Conservation (phyloP, 2,888 invertebrate genomes). For the Quadroppia sp. region DNA sequence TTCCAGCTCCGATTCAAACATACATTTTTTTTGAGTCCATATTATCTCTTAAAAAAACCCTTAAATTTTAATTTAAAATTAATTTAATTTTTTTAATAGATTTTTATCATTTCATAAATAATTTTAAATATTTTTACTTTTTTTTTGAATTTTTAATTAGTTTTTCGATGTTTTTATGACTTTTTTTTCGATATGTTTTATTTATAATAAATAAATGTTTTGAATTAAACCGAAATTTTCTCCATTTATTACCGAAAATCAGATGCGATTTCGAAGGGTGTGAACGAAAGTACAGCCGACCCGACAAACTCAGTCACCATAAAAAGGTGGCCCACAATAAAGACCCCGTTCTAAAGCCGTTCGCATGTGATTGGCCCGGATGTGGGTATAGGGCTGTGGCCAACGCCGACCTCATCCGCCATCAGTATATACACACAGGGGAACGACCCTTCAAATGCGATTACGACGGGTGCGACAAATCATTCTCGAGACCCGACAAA, state of each 20-base stretch:
- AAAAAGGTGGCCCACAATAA: slow-evolving; percentile 21
- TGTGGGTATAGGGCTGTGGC: slow-evolving; percentile 11
- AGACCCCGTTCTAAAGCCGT: not conserved
- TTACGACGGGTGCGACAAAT: not conserved
- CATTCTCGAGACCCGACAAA: slow-evolving; percentile 22
- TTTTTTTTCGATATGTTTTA: not conserved
- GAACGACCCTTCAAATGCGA: slow-evolving; percentile 31
- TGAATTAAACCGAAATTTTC: not conserved
- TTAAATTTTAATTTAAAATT: not conserved
- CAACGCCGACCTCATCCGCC: slow-evolving; percentile 12
- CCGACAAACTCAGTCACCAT: slow-evolving; percentile 41
- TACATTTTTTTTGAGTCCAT: not conserved
- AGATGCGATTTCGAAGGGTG: slow-evolving; percentile 39
- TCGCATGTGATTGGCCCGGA: slow-evolving; percentile 32
- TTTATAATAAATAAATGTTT: not conserved
- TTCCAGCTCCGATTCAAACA: not conserved
- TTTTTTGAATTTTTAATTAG: no score
- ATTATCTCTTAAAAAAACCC: not conserved
- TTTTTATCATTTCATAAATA: not conserved
- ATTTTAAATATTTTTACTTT: not conserved
- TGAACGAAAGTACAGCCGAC: slow-evolving; percentile 37
- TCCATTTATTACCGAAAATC: not conserved
- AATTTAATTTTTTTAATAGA: not conserved
- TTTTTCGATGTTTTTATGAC: not conserved
- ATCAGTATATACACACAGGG: slow-evolving; percentile 14